Base-by-base conservation (phyloP, 2,113 vertebrate genomes). In the Tetrao urogallus region DNA sequence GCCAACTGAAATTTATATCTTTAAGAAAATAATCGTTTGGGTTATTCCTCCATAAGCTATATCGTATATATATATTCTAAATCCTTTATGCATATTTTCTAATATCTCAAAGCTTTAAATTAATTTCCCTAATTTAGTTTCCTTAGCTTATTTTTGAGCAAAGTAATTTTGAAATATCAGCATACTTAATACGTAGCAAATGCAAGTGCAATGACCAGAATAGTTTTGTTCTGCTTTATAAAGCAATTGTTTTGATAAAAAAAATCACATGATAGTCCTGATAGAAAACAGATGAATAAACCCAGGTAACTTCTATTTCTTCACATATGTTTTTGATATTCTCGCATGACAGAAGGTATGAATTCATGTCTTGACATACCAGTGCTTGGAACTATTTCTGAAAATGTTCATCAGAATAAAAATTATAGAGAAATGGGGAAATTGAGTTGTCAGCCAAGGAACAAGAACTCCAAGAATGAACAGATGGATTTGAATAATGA, bases 391-490 rank as follows among this genome's bases (percentile, higher is more conserved):
- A 96, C 95, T 83, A 97, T 90, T 93, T 97, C 97, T 96, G 98
- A 97, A 97, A 99, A 98, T 97, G 91, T 97, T 96, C 97, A 96
- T 92, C 86, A 88, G 95, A 96, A 94, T 83, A 96, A 96, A 94
- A 97, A 90, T 92, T 94, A 77, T 66, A 96, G 93, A 93, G 92
- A 93, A 95, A 96, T 94, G 88, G 93, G 91, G 90, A 97, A 97
- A 87, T 85, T 89, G 88, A 94, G 71, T 92, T 92, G 90, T 92
- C 95, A 96, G 94, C 96, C 74, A 89, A 97, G 96, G 96, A 97
- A 89, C 74, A 98, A 98, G 96, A 96, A 96, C 88, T 96, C 93
- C 58, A 98, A 98, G 97, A 98, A 98, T 94, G 99, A 99, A 94
- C 98, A 98, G 94, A 97, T 97, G 95, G 98, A 98, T 76, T 87